Percentiles rank a stretch among this genome's conserved stretches.
These are phyloP conservation scores for Proterorhinus semilunaris DNA, from an alignment of 2,113 vertebrate species.

Conservation along the genomic window DNA sequence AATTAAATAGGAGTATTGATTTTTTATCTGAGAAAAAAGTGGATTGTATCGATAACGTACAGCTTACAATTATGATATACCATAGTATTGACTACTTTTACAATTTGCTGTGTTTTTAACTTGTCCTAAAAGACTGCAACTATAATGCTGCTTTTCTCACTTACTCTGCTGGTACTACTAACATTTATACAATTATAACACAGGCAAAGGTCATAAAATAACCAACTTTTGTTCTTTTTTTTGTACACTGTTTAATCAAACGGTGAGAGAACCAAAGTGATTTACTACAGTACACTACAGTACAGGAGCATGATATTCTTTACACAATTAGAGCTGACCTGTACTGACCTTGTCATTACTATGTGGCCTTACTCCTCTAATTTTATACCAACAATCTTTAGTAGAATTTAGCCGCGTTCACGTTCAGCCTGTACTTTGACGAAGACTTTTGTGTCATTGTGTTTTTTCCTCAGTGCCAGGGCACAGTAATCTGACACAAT, in stretches of 20 bases:
- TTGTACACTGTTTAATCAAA: background rate
- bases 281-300: background rate
- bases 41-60: background rate
- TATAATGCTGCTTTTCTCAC: background rate
- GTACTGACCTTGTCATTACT: background rate
- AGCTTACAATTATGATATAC: background rate
- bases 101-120: no score
- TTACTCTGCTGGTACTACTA: background rate
- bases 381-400: conserved; percentile 4
- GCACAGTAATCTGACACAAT: conserved; percentile 33
- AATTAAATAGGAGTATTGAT: no score
- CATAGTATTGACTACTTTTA: background rate
- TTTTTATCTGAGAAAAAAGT: background rate
- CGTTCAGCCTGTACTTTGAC: background rate
- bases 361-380: background rate
- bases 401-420: background rate
- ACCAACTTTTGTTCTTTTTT: no score
- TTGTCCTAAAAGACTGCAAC: no score
- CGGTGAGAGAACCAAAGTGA: background rate
- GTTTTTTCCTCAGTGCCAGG: conserved; percentile 20
- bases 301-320: background rate
- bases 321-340: background rate
- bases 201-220: background rate
- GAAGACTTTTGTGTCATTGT: conserved; percentile 18
- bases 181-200: background rate